phyloP scores from a whole-genome alignment of 2,797 vertebrate genomes.

The Ctenopoma multispine region DNA sequence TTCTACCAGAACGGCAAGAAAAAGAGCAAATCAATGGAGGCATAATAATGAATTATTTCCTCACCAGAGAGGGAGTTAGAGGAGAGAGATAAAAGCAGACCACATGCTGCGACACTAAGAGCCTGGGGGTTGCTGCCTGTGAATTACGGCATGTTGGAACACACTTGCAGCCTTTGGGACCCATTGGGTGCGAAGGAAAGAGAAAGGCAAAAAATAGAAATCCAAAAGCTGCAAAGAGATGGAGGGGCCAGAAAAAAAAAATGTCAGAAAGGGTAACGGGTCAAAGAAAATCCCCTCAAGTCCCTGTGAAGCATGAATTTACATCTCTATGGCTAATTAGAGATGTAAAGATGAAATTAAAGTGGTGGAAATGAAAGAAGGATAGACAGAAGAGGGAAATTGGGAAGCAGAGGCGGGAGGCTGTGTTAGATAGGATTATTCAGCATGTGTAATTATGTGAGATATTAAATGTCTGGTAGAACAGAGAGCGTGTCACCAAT shows the following conservation, averaged over 20 bases:
- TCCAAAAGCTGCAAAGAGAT: constrained; percentile 42
- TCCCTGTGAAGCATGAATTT: constrained; percentile 55
- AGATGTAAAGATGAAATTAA: constrained; percentile 71
- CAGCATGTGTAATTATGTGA: constrained; percentile 64
- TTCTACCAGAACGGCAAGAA: constrained; percentile 52
- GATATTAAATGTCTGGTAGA: constrained; percentile 66
- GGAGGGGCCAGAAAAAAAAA: constrained; percentile 25
- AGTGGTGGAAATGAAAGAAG: constrained; percentile 62
- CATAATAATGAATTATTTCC: constrained; percentile 79
- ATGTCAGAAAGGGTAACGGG: constrained; percentile 58
- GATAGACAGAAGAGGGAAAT: constrained; percentile 50
- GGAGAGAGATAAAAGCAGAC: constrained; percentile 80
- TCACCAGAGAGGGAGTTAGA: constrained; percentile 66
- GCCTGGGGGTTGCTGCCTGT: constrained; percentile 64
- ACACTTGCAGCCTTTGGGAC: constrained; percentile 65
- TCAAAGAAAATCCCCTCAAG: constrained; percentile 57
- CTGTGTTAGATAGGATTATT: constrained; percentile 53
- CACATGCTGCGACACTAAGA: constrained; percentile 76
- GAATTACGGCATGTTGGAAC: constrained; percentile 67
- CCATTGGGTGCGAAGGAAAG: constrained; percentile 56
- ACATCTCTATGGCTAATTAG: constrained; percentile 72
- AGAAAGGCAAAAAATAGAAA: constrained; percentile 42
- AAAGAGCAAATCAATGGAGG: constrained; percentile 71
- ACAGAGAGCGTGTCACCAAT: constrained; percentile 43
- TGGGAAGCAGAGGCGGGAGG: constrained; percentile 13